phyloP scores from a whole-genome alignment of 2,797 vertebrate species.

The Dicrostonyx torquatus region DNA sequence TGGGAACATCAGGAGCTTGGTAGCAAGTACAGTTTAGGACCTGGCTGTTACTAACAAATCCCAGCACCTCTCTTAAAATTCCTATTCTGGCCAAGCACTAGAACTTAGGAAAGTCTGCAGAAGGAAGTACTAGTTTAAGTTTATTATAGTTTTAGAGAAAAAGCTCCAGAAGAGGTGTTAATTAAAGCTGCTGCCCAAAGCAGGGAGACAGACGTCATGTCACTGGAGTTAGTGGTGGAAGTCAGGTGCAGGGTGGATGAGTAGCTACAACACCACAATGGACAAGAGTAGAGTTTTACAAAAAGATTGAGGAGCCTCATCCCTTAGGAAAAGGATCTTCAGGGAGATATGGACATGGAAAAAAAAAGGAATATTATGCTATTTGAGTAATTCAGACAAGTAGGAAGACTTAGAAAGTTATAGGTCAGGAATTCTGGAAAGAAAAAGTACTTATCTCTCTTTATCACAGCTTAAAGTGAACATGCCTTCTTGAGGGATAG shows the following conservation, averaged over 20 bases:
- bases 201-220: background rate
- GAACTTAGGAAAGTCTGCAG: background rate
- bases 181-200: background rate
- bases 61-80: background rate
- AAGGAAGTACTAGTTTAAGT: background rate
- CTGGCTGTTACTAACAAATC: background rate
- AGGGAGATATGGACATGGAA: no score
- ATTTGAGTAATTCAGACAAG: background rate
- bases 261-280: accelerated
- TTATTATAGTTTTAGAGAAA: background rate
- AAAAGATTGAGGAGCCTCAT: background rate
- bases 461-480: background rate
- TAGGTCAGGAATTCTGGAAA: background rate
- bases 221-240: background rate
- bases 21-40: background rate
- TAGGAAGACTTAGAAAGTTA: background rate
- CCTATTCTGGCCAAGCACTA: background rate
- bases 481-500: background rate
- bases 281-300: background rate
- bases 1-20: accelerated
- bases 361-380: background rate
- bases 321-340: background rate
- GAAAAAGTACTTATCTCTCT: background rate
- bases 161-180: background rate
- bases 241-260: no score